Conservation (phyloP, 2,113 vertebrate genomes). For the Scopus umbretta region DNA sequence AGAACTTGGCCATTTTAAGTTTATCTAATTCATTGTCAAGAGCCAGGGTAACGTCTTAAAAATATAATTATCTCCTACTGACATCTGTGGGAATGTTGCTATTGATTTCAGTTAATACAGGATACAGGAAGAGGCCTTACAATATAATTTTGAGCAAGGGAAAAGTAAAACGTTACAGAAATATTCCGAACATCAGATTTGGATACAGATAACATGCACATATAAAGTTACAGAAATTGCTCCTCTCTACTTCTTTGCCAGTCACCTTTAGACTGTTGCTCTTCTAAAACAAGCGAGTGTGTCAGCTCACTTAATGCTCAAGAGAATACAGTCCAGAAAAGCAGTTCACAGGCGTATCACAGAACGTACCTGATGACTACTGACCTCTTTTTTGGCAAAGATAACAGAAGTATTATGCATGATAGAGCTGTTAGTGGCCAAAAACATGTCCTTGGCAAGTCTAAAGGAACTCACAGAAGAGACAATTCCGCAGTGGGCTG, state of each 20-base stretch:
- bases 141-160: not conserved
- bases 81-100: not conserved
- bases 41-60: not conserved
- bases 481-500: not conserved
- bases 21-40: not conserved
- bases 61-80: not conserved
- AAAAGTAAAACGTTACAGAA: not conserved
- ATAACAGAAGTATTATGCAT: not conserved
- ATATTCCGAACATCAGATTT: not conserved
- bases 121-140: not conserved
- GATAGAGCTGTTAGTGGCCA: not conserved
- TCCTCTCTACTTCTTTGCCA: not conserved
- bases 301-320: not conserved
- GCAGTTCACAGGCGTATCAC: not conserved
- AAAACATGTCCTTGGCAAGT: not conserved
- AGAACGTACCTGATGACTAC: not conserved
- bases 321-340: not conserved
- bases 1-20: not conserved
- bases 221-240: not conserved
- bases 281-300: not conserved
- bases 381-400: not conserved
- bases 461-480: not conserved
- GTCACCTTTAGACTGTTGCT: not conserved
- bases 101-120: not conserved
- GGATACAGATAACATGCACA: not conserved